Conservation (phyloP, 1,140 invertebrate species). For the Eupeodes corollae region DNA sequence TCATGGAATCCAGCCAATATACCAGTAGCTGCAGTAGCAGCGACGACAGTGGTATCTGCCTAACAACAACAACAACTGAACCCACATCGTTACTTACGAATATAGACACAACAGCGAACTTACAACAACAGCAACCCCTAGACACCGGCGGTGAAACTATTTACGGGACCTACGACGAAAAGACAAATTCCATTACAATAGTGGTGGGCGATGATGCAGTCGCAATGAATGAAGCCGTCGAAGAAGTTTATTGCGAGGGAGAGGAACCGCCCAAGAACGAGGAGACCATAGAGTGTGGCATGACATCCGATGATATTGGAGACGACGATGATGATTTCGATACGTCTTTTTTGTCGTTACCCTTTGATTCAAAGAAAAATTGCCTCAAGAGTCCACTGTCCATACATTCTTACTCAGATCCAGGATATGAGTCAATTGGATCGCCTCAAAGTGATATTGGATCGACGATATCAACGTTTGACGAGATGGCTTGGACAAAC, state of each 20-base stretch:
- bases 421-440: slow-evolving; percentile 2
- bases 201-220: slow-evolving; percentile 47
- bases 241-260: slow-evolving; percentile 32
- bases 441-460: neutral
- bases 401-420: neutral
- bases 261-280: slow-evolving; percentile 19
- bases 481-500: neutral
- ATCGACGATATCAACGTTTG: neutral
- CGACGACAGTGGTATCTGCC: slow-evolving; percentile 10
- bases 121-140: slow-evolving; percentile 11
- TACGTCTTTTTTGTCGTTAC: no score
- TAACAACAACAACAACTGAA: slow-evolving; percentile 22
- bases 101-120: slow-evolving; percentile 28
- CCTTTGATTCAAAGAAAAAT: no score
- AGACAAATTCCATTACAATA: slow-evolving; percentile 58
- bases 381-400: slow-evolving; percentile 1
- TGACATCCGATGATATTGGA: no score
- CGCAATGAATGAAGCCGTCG: slow-evolving; percentile 41
- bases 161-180: slow-evolving; percentile 58
- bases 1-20: slow-evolving; percentile 64
- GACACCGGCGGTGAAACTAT: slow-evolving; percentile 43
- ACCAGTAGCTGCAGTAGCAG: slow-evolving; percentile 35
- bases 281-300: slow-evolving; percentile 26
- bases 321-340: no score
- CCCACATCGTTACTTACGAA: slow-evolving; percentile 22